Evolutionary conservation across 2,888 invertebrate genomes (phyloP).

Genomic region (Pristionchus exspectatus): DNA sequence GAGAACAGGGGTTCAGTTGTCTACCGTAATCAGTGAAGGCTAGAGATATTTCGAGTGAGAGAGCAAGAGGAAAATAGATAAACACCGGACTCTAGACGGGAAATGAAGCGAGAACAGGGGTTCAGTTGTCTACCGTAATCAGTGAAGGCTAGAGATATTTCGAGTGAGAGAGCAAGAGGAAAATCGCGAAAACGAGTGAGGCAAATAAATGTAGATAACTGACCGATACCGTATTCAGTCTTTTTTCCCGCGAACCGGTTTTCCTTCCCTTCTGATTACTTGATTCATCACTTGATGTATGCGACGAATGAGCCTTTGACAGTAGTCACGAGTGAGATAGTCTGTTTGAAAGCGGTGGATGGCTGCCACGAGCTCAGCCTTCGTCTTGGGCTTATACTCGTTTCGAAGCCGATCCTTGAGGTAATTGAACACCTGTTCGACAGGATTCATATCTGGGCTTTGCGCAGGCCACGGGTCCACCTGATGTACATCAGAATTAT

Average conservation of each 20-base stretch:
- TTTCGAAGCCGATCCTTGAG: not conserved
- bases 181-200: too few relatives aligned
- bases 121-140: too few relatives aligned
- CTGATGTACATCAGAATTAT: not conserved
- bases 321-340: not conserved
- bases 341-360: not conserved
- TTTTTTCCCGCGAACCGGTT: not conserved
- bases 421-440: slow-evolving; percentile 1
- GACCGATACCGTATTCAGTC: not conserved
- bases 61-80: too few relatives aligned
- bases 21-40: too few relatives aligned
- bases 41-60: too few relatives aligned
- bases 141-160: too few relatives aligned
- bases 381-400: slow-evolving; percentile 20
- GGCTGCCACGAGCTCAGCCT: not conserved
- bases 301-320: not conserved
- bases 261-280: not conserved
- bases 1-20: too few relatives aligned
- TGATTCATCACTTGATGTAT: too few relatives aligned
- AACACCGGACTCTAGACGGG: too few relatives aligned
- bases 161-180: too few relatives aligned
- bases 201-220: too few relatives aligned
- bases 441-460: slow-evolving; percentile 21
- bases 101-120: too few relatives aligned
- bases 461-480: slow-evolving; percentile 15